phyloP scores from a whole-genome alignment of 1,140 invertebrate genomes.

The Neomicropteryx cornuta region DNA sequence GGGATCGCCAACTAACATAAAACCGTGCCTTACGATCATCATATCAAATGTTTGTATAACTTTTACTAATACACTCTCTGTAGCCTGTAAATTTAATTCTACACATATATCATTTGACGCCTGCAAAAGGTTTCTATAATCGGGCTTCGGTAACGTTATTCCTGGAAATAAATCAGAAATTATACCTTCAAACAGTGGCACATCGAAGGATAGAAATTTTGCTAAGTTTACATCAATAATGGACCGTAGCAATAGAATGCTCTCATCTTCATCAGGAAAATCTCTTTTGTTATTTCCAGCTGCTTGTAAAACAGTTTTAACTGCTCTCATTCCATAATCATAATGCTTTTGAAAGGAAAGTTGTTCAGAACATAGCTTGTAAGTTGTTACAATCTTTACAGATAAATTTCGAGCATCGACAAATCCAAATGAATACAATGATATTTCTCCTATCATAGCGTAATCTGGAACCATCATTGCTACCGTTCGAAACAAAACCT shows the following conservation, averaged over 20 bases:
- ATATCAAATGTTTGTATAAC: conserved; percentile 75
- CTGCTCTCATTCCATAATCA: conserved; percentile 72
- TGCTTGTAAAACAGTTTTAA: conserved; percentile 50
- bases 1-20: conserved; percentile 79
- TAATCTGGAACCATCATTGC: conserved; percentile 85
- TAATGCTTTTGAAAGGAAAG: conserved; percentile 80
- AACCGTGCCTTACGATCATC: conserved; percentile 76
- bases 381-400: conserved; percentile 76
- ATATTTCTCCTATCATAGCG: conserved; percentile 76
- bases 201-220: conserved; percentile 71
- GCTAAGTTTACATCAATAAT: conserved; percentile 82
- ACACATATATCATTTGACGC: conserved; percentile 41
- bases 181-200: conserved; percentile 75
- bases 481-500: conserved; percentile 69
- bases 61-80: conserved; percentile 51
- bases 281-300: conserved; percentile 71
- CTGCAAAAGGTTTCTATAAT: conserved; percentile 46
- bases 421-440: conserved; percentile 77
- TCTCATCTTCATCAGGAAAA: conserved; percentile 61
- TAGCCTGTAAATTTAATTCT: conserved; percentile 53
- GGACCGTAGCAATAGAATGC: conserved; percentile 60
- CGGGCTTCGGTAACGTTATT: conserved; percentile 50
- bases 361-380: conserved; percentile 76
- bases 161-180: conserved; percentile 78
- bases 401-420: conserved; percentile 67